These are phyloP conservation scores for Sinella curviseta DNA, from an alignment of 1,140 invertebrate species.

Conservation along the genomic window DNA sequence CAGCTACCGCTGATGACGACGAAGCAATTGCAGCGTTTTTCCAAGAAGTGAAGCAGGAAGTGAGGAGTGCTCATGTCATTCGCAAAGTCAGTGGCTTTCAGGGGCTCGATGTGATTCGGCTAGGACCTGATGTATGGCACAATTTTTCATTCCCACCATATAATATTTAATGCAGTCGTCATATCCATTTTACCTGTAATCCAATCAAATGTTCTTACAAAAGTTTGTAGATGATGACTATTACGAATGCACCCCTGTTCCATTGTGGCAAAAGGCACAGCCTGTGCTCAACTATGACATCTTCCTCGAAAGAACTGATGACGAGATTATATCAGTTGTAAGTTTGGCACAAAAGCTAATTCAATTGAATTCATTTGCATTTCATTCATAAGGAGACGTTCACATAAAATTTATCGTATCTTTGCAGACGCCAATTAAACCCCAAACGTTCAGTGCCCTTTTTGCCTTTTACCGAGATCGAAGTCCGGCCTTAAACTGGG, in stretches of 20 bases:
- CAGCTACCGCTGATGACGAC: slow-evolving; percentile 1
- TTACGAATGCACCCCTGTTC: slow-evolving; percentile 34
- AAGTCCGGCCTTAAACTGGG: slow-evolving; percentile 19
- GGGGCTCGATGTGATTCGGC: slow-evolving; percentile 2
- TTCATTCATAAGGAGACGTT: not conserved
- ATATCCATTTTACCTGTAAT: too few species aligned
- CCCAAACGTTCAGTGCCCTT: slow-evolving; percentile 34
- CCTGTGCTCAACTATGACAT: slow-evolving; percentile 24
- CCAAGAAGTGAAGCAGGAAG: slow-evolving; percentile 14
- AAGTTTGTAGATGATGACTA: slow-evolving; percentile 38
- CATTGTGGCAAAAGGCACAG: slow-evolving; percentile 15
- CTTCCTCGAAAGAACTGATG: slow-evolving; percentile 13
- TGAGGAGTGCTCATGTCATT: slow-evolving; percentile 1
- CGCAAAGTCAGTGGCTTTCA: slow-evolving; percentile 17
- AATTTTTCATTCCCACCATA: too few species aligned
- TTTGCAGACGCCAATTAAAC: slow-evolving; percentile 29
- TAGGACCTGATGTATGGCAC: slow-evolving; percentile 29
- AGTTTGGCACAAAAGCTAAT: not conserved
- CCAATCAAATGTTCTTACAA: not conserved
- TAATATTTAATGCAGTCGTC: not conserved
- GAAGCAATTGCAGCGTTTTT: slow-evolving; percentile 26
- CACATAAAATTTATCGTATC: not conserved
- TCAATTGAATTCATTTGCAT: not conserved
- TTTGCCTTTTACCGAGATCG: slow-evolving; percentile 30
- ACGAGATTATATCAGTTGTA: slow-evolving; percentile 29